These are phyloP conservation scores for Crepidodera aurea DNA, from an alignment of 2,888 invertebrate species.

Conservation along the genomic window DNA sequence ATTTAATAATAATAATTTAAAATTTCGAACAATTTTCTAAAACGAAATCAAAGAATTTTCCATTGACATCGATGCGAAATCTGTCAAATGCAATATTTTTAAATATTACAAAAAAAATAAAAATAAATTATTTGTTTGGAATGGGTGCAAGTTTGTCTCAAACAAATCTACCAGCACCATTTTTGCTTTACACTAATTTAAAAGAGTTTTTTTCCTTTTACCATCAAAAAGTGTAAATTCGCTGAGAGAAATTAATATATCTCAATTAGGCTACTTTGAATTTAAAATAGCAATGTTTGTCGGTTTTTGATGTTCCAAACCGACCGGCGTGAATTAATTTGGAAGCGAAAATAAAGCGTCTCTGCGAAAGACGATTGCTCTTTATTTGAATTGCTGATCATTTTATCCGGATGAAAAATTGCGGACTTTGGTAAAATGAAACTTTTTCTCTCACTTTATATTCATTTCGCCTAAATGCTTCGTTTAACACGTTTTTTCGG, in stretches of 20 bases:
- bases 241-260: constrained; percentile 11
- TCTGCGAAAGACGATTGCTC: constrained; percentile 54
- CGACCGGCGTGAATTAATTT: constrained; percentile 16
- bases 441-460: constrained; percentile 50
- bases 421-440: constrained; percentile 55
- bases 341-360: constrained; percentile 14
- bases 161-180: too few species aligned
- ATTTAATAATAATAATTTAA: too few species aligned
- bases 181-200: neutral
- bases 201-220: neutral
- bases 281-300: constrained; percentile 20
- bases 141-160: too few species aligned
- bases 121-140: too few species aligned
- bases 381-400: constrained; percentile 62
- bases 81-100: too few species aligned
- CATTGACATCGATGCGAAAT: too few species aligned
- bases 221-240: neutral
- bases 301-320: constrained; percentile 17
- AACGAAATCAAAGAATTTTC: too few species aligned
- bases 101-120: too few species aligned
- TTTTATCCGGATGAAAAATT: constrained; percentile 61
- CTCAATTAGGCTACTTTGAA: constrained; percentile 21
- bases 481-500: constrained; percentile 17
- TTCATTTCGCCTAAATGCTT: constrained; percentile 21
- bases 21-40: too few species aligned